Evolutionary conservation across 2,113 vertebrate species (phyloP).

Genomic region (Cyanistes caeruleus): DNA sequence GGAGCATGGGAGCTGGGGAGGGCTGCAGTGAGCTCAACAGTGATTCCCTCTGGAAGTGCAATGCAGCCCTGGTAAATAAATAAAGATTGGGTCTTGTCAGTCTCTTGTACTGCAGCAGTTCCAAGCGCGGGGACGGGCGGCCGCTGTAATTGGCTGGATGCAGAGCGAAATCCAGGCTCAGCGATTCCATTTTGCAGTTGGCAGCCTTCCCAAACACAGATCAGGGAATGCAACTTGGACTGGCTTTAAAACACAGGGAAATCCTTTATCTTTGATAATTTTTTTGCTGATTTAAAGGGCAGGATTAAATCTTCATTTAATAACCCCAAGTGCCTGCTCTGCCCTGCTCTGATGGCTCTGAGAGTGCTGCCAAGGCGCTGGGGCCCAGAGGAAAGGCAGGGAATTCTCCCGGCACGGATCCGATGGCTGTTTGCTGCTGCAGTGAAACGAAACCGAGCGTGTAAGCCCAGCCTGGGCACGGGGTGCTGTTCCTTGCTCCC

Average conservation of each 20-base stretch:
- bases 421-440: not conserved
- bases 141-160: not conserved
- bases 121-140: not conserved
- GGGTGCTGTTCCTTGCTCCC: not conserved
- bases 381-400: not conserved
- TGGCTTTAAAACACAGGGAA: conserved; percentile 37
- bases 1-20: accelerated
- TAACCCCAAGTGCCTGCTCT: conserved; percentile 28
- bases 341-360: not conserved
- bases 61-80: not conserved
- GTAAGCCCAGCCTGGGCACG: not conserved
- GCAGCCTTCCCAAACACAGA: conserved; percentile 46
- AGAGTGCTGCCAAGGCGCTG: not conserved
- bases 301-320: conserved; percentile 59
- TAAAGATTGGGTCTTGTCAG: not conserved
- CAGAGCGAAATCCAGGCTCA: conserved; percentile 55
- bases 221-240: not conserved
- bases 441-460: not conserved
- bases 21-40: accelerated
- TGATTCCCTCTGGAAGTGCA: not conserved
- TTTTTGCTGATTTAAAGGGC: conserved; percentile 44
- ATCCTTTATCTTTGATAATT: conserved; percentile 25
- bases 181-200: conserved; percentile 64
- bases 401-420: not conserved
- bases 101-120: not conserved